Percentiles rank a stretch among this genome's conserved stretches.
Evolutionary conservation across 2,888 invertebrate genomes (phyloP).

Genomic region (Autographa gamma): DNA sequence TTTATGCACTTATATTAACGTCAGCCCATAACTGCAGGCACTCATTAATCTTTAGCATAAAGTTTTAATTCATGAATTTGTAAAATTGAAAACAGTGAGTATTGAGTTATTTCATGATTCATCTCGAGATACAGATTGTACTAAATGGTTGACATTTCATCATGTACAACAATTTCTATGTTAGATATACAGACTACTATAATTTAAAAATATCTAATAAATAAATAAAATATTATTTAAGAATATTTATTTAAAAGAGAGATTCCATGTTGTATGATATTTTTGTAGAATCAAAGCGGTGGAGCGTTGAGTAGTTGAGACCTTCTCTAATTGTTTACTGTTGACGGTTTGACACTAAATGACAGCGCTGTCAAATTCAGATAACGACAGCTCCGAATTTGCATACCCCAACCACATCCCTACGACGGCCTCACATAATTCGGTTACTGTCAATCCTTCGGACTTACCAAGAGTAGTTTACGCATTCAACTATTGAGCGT

Average conservation of each 20-base stretch:
- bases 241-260: no score
- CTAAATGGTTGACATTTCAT: no score
- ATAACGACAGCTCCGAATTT: background rate
- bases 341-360: background rate
- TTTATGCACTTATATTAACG: conserved; percentile 43
- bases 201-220: no score
- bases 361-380: background rate
- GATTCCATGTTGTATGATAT: no score
- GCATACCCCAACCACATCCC: background rate
- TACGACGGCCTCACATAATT: background rate
- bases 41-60: conserved; percentile 43
- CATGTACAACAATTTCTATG: no score
- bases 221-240: no score
- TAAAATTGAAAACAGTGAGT: background rate
- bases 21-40: conserved; percentile 10
- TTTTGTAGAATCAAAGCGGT: no score
- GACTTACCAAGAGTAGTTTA: background rate
- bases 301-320: background rate
- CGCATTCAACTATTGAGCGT: background rate
- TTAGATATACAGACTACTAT: no score
- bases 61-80: background rate
- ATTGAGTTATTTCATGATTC: background rate
- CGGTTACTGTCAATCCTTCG: conserved; percentile 4
- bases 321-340: background rate
- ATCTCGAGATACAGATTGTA: no score